Conservation (phyloP, 2,797 vertebrate species). For the Pseudochaenichthys georgianus region DNA sequence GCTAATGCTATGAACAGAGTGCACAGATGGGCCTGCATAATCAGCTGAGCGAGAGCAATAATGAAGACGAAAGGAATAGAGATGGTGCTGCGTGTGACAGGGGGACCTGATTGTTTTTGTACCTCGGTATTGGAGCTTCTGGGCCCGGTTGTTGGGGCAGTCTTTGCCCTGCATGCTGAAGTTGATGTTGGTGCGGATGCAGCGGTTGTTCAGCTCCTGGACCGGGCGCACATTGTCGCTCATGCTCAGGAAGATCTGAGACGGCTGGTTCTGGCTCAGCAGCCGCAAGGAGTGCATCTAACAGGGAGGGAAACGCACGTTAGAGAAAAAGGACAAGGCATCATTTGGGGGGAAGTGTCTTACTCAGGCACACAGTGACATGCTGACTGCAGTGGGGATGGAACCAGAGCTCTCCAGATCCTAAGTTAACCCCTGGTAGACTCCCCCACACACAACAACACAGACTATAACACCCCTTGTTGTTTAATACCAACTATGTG, state of each 20-base stretch:
- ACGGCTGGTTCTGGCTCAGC: constrained; percentile 98
- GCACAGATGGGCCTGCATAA: not conserved
- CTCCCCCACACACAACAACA: no score
- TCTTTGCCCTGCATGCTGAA: constrained; percentile 99
- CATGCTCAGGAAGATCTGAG: constrained; percentile 99
- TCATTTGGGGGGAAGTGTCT: no score
- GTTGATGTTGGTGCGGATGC: constrained; percentile 99
- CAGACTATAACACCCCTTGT: no score
- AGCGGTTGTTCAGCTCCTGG: constrained; percentile 98
- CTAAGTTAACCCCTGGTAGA: no score
- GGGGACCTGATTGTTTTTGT: not conserved
- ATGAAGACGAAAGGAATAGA: not conserved
- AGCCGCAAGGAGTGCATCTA: constrained; percentile 98
- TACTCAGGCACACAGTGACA: no score
- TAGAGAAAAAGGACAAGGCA: not conserved
- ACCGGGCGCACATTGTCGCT: constrained; percentile 97
- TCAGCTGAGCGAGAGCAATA: not conserved
- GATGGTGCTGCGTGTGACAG: no score
- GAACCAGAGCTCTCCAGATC: no score
- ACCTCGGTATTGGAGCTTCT: constrained; percentile 99
- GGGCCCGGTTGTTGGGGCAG: constrained; percentile 98
- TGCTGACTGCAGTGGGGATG: no score
- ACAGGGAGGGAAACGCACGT: not conserved
- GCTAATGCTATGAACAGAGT: not conserved
- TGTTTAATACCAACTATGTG: no score